Evolutionary conservation across 2,888 invertebrate species (phyloP), one percentile per base, ranked within the genome.

Genomic region (Candidula unifasciata): DNA sequence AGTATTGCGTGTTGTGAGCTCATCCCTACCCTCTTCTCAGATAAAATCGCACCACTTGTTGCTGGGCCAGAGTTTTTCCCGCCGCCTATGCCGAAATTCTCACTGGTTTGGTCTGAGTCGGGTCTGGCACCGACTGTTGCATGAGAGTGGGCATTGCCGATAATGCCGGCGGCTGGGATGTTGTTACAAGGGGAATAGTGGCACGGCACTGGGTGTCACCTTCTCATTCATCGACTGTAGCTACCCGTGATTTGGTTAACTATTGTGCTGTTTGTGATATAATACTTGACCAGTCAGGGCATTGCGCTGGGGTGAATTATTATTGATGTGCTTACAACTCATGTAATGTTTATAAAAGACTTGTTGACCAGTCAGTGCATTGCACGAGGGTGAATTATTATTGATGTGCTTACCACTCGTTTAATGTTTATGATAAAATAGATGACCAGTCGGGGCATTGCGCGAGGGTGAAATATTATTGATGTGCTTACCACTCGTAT

Each of bases 61-160:
- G 44, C 44, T 44, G 44, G 44, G 44, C 44, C 44, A 44, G 44
- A 10, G n/a, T 60, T 37, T 60, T 74, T 74, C 33, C 33, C 77
- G 30, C 77, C 60, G 3, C 27, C 57, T 30, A 24, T n/a, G 33
- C n/a, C 21, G 13, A 57, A 13, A 64, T 78, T 60, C 27, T 27
- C 79, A 79, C 37, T 35, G 79, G 66, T n/a, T 27, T 44, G 30
- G 37, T 68, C 37, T 24, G 27, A 35, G n/a, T 24, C n/a, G 37
- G 37, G 78, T 35, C 52, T 66, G 64, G 78, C 64, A 78, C 10
- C 79, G 66, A 44, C 66, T 66, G 79, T 66, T 44, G 37, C 66
- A 66, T 13, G 64, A 30, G 79, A 37, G 64, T 52, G 16, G 68
- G 79, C 66, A 54, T 27, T 78, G 79, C 79, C 52, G 21, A 10